Evolutionary conservation across 92 coral and sea anemone species (phyloP), one percentile per base, ranked within the genome.

Genomic region (Bergia sp.): DNA sequence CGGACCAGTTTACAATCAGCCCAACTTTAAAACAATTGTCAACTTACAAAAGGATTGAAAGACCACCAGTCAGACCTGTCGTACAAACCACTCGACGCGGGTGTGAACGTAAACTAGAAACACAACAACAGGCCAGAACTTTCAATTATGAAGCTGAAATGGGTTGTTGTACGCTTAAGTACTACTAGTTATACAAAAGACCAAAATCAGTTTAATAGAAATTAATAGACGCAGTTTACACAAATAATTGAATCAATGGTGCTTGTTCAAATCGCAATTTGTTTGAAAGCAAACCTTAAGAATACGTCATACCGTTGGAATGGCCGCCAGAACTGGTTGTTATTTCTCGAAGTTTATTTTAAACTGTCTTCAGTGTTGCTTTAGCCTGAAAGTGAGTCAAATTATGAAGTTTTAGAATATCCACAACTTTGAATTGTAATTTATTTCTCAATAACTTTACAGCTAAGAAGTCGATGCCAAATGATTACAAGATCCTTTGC

Each of bases 241-340:
- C 0, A 38, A 75, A 76, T 7, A 75, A 40, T 5, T 75, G 21
- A 40, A 38, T 38, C 5, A 73, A 37, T 74, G 1, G 20, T 74
- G 21, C 3, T 42, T 41, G 21, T 39, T 21, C 85, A 37, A 80
- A 8, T 55, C 21, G 3, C 39, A 80, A 55, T 7, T 55, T 80
- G 72, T 80, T 80, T 57, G 85, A 80, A 55, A 80, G 71, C 10
- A 53, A 80, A 58, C 72, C 40, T 38, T 6, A 2, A 5, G 43
- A 80, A 80, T 80, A 80, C 85, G 85, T 80, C 85, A 80, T 80
- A 80, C 72, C 7, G 37, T 80, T 57, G 85, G 85, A 80, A 80
- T 80, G 72, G 72, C 72, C 47, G 12, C 47, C 5, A 57, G 7
- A 37, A 80, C 85, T 20, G 23, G 85, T 57, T 53, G 72, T 80